Evolutionary conservation across 1,140 invertebrate genomes (phyloP), one percentile per base, ranked within the genome.

Genomic region (Danaus melanippus): DNA sequence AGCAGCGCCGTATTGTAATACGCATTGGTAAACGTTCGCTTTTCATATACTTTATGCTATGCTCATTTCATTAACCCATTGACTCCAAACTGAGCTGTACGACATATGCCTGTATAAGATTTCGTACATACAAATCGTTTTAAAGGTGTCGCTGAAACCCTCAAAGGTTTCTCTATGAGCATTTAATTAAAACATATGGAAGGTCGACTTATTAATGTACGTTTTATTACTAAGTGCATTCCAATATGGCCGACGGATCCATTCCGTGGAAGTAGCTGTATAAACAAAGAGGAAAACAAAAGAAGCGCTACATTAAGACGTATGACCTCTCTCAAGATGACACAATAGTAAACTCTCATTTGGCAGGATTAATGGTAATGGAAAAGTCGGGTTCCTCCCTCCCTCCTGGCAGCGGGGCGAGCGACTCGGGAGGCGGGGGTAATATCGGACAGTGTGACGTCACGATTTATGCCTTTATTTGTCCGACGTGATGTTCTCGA

Each of bases 321-420:
- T 71, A 81, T 76, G 67, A 59, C 68, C 66, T 56, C 62, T 65
- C 59, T 67, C 66, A 68, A 76, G 75, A 80, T 75, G 75, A 78
- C 71, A 73, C 75, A 62, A 69, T 74, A 76, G 68, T 80, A 78
- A 78, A 80, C 46, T 78, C 74, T 78, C 77, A 71, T 80, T 80
- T 74, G 62, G 67, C 55, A 69, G 69, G 70, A 80, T 80, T 80
- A 80, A 80, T 75, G 75, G 69, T 80, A 80, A 80, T 80, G 77
- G 77, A 80, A 80, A 78, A 80, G 74, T 80, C 75, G 70, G 66
- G 69, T 79, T 63, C 56, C 48, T 56, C 47, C 53, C 62, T 60
- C 51, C 47, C 10, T 21, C 46, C 53, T 44, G 15, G 42, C 10
- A 15, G 4, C 48, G n/a, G 21, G 21, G 21, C 21, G 21, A 15